A percentile compares a stretch with the other conserved stretches of the same genome.
Conservation (phyloP, 1,140 invertebrate species). For the Ganaspis sp. region DNA sequence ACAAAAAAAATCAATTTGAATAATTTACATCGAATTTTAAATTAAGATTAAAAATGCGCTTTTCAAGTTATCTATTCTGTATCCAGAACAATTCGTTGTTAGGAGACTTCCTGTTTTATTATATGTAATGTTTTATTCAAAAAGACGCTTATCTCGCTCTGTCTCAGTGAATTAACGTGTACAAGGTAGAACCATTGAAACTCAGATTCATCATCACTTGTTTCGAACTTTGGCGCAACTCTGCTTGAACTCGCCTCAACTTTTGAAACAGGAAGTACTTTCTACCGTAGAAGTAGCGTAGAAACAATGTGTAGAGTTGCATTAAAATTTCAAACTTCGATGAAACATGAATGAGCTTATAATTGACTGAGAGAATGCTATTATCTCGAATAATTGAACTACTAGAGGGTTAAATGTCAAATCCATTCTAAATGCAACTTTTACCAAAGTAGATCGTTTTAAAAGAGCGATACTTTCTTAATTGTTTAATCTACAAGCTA, state of each 20-base stretch:
- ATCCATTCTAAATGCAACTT: neutral
- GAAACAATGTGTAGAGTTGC: constrained; percentile 7
- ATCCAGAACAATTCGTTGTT: neutral
- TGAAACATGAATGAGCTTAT: constrained; percentile 14
- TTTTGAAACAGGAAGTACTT: constrained; percentile 13
- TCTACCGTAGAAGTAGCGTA: constrained; percentile 5
- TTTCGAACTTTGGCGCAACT: constrained; percentile 27
- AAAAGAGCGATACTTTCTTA: neutral
- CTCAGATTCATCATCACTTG: constrained; percentile 38
- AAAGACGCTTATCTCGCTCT: constrained; percentile 43
- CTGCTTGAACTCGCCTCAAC: neutral
- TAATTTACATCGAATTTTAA: neutral
- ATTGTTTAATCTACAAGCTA: neutral
- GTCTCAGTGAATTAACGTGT: constrained; percentile 43
- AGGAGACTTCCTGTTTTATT: neutral
- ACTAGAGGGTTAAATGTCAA: neutral
- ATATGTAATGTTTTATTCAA: constrained; percentile 41
- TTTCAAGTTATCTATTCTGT: neutral
- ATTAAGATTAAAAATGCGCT: neutral
- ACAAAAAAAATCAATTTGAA: neutral
- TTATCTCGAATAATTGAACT: neutral
- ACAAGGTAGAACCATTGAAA: constrained; percentile 38
- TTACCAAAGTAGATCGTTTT: neutral
- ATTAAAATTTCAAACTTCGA: constrained; percentile 21
- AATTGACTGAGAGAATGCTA: constrained; percentile 14